A percentile compares a stretch with the other conserved stretches of the same genome.
Conservation (phyloP, 2,888 invertebrate species). For the Falcaria lacertinaria region DNA sequence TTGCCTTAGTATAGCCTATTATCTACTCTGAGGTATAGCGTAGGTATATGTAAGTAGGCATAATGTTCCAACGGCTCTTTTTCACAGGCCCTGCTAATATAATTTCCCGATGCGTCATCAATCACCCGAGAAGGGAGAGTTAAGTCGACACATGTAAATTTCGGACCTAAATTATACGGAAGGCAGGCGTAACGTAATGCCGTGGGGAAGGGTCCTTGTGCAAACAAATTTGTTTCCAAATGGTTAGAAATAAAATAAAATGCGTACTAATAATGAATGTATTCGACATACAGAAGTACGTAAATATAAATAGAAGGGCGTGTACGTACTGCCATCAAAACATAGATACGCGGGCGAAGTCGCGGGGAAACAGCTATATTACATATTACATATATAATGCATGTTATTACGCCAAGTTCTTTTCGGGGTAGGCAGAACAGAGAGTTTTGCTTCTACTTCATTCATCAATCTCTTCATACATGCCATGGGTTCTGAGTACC, state of each 20-base stretch:
- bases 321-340: too few relatives aligned
- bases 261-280: not conserved
- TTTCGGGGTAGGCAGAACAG: too few relatives aligned
- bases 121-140: conserved; percentile 62
- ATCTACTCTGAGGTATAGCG: conserved; percentile 3
- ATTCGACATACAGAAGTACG: not conserved
- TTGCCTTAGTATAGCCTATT: too few relatives aligned
- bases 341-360: too few relatives aligned
- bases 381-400: too few relatives aligned
- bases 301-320: conserved; percentile 9
- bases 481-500: too few relatives aligned
- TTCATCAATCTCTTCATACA: too few relatives aligned
- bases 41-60: not conserved
- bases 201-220: conserved; percentile 21
- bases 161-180: conserved; percentile 63
- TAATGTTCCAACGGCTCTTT: conserved; percentile 14
- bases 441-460: too few relatives aligned
- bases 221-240: conserved; percentile 30
- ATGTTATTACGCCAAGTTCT: too few relatives aligned
- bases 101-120: conserved; percentile 68
- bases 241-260: conserved; percentile 6
- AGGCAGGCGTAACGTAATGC: conserved; percentile 33
- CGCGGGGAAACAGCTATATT: too few relatives aligned
- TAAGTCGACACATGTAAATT: conserved; percentile 78
- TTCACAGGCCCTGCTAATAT: conserved; percentile 37